Evolutionary conservation across 1,140 invertebrate species (phyloP).

Genomic region (Sycophaga agraensis): DNA sequence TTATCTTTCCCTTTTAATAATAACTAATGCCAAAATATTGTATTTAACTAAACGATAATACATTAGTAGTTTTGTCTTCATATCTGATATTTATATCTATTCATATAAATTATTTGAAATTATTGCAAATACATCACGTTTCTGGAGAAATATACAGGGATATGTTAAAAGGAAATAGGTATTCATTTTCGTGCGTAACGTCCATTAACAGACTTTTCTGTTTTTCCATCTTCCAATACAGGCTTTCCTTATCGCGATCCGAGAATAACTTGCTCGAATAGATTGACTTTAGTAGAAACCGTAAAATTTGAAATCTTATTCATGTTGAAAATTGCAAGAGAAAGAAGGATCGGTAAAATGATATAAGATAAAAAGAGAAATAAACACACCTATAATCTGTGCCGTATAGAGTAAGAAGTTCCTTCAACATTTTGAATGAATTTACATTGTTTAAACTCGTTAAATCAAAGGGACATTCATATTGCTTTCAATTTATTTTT

Average conservation of each 20-base stretch:
- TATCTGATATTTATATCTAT: no score
- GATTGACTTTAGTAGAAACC: constrained; percentile 25
- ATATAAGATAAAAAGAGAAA: not conserved
- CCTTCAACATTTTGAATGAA: not conserved
- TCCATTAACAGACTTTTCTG: not conserved
- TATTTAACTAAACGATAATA: no score
- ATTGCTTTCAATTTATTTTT: no score
- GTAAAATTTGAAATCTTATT: constrained; percentile 31
- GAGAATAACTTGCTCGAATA: constrained; percentile 31
- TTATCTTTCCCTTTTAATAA: no score
- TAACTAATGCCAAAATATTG: no score
- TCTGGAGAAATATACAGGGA: no score
- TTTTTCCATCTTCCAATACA: not conserved
- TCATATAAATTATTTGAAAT: no score
- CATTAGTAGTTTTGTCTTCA: no score
- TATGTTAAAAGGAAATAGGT: constrained; percentile 29
- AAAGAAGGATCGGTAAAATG: not conserved
- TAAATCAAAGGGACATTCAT: no score
- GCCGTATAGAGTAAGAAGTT: not conserved
- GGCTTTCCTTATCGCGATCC: constrained; percentile 26
- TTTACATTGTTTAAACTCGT: not conserved
- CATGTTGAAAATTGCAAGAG: constrained; percentile 11
- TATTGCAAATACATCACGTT: no score
- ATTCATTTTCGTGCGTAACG: constrained; percentile 14
- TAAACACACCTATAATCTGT: not conserved